phyloP scores from a whole-genome alignment of 2,797 vertebrate species.

The Sebastes nivosus region DNA sequence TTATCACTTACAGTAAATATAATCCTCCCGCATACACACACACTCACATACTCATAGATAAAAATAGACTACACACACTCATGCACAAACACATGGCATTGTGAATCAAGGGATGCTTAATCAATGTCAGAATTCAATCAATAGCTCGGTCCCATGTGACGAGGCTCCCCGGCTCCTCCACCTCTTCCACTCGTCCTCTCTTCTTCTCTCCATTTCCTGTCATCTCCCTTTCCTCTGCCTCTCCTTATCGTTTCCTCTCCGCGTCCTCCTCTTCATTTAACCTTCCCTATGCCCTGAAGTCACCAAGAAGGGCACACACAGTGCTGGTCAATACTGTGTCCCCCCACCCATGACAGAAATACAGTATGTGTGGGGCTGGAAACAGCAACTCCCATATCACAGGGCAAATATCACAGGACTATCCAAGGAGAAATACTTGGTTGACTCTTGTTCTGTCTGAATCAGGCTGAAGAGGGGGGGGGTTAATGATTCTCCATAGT shows the following conservation, averaged over 20 bases:
- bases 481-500: neutral
- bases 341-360: constrained; percentile 6
- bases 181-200: constrained; percentile 34
- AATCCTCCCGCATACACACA: constrained; percentile 3
- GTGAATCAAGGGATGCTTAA: constrained; percentile 83
- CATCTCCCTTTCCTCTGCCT: constrained; percentile 46
- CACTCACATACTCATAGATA: constrained; percentile 11
- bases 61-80: constrained; percentile 29
- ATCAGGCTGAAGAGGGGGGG: neutral
- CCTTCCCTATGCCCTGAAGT: constrained; percentile 55
- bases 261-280: constrained; percentile 45
- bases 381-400: neutral
- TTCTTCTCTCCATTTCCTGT: constrained; percentile 49
- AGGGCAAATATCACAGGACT: neutral
- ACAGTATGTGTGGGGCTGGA: neutral
- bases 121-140: constrained; percentile 86
- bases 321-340: constrained; percentile 34
- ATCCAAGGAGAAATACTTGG: neutral
- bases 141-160: constrained; percentile 81
- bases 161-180: constrained; percentile 41
- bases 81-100: constrained; percentile 67
- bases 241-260: constrained; percentile 39
- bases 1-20: constrained; percentile 13
- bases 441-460: neutral
- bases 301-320: constrained; percentile 34